Conservation (phyloP, 2,113 vertebrate species). For the Oplegnathus fasciatus region DNA sequence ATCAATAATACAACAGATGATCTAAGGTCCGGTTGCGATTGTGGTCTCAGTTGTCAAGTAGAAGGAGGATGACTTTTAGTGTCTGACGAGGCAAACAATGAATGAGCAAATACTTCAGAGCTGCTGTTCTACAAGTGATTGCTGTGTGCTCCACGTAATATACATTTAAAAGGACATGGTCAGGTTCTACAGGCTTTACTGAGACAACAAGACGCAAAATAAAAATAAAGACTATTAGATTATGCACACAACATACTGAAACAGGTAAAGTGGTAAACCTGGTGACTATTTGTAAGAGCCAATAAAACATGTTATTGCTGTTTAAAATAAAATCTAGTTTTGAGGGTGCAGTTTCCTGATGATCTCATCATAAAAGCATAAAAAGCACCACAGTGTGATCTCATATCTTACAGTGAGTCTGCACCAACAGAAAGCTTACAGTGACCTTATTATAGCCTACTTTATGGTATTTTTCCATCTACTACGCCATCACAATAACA, state of each 20-base stretch:
- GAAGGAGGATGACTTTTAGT: neutral
- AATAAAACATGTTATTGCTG: neutral
- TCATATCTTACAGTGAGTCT: neutral
- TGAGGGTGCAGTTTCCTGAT: neutral
- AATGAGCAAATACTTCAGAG: slow-evolving; percentile 22
- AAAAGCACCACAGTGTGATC: neutral
- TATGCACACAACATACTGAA: neutral
- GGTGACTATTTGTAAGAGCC: neutral
- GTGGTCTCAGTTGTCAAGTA: slow-evolving; percentile 13
- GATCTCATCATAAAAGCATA: neutral
- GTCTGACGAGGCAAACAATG: slow-evolving; percentile 33
- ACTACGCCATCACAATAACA: neutral
- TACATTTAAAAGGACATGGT: neutral
- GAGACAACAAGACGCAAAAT: neutral
- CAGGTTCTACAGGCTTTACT: slow-evolving; percentile 14
- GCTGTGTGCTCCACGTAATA: neutral
- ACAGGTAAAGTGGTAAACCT: neutral
- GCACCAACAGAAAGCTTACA: neutral
- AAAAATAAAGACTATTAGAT: neutral
- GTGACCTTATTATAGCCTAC: neutral
- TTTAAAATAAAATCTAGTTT: neutral
- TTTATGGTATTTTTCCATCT: neutral
- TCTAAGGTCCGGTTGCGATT: neutral
- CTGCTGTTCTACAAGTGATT: neutral
- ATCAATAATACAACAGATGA: slow-evolving; percentile 41